Percentiles rank a stretch among this genome's conserved stretches.
Conservation (phyloP, 2,113 vertebrate genomes). For the Mystacornis crossleyi region DNA sequence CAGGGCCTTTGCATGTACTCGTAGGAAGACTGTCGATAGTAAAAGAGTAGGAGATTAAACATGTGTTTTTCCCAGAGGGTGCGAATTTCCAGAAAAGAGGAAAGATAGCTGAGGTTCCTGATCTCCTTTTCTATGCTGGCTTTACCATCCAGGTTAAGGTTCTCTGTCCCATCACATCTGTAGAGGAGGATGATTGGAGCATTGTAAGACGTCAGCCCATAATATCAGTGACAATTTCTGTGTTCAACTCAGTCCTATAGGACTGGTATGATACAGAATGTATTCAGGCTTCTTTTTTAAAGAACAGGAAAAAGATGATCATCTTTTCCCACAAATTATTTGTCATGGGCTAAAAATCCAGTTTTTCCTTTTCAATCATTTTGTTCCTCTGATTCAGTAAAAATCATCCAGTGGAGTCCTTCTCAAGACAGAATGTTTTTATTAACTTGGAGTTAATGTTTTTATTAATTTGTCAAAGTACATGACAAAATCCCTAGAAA, state of each 20-base stretch:
- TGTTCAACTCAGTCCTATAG: neutral
- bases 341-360: neutral
- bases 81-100: neutral
- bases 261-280: neutral
- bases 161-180: accelerated
- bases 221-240: neutral
- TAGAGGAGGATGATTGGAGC: neutral
- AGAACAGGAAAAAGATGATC: neutral
- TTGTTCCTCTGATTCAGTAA: neutral
- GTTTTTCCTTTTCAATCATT: neutral
- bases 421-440: neutral
- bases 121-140: neutral
- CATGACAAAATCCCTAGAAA: neutral
- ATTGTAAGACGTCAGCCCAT: neutral
- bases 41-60: neutral
- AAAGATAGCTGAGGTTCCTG: neutral
- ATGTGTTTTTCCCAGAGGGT: neutral
- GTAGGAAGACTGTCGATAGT: neutral
- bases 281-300: neutral
- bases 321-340: neutral
- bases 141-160: neutral
- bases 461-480: neutral
- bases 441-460: neutral
- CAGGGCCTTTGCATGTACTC: neutral
- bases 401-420: neutral